A percentile compares a stretch with the other conserved stretches of the same genome.
Evolutionary conservation across 2,888 invertebrate genomes (phyloP).

Genomic region (Dioctria rufipes): DNA sequence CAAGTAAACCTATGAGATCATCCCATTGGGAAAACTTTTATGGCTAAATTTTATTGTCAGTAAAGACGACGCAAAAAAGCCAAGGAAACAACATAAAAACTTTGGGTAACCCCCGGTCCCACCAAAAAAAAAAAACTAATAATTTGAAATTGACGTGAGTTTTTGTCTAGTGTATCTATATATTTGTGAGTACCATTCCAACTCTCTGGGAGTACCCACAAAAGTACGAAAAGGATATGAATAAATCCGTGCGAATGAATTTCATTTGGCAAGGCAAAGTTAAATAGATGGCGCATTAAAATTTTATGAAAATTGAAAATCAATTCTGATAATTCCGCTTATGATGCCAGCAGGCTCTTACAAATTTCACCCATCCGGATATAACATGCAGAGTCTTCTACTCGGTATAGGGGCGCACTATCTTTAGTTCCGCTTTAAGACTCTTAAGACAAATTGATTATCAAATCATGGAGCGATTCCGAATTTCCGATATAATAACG

Average conservation of each 20-base stretch:
- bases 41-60: constrained; percentile 51
- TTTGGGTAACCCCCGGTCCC: constrained; percentile 8
- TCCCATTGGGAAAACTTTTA: constrained; percentile 47
- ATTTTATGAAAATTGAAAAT: constrained; percentile 53
- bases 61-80: constrained; percentile 1
- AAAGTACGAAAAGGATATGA: background rate
- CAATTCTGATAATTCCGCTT: constrained; percentile 44
- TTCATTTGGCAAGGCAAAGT: constrained; percentile 38
- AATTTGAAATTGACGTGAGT: constrained; percentile 39
- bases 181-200: background rate
- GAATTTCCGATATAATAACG: constrained; percentile 38
- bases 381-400: background rate
- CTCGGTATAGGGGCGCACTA: too few relatives aligned
- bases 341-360: constrained; percentile 33
- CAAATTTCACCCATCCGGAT: constrained; percentile 18
- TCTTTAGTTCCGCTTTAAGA: constrained; percentile 16
- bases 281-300: constrained; percentile 49
- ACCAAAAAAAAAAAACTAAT: constrained; percentile 50
- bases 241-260: constrained; percentile 35
- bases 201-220: background rate
- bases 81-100: constrained; percentile 42
- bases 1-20: constrained; percentile 54
- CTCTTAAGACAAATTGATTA: constrained; percentile 51
- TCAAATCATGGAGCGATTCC: constrained; percentile 36
- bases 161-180: background rate